Evolutionary conservation across 1,140 invertebrate genomes (phyloP).

Genomic region (Brachystomella parvula): DNA sequence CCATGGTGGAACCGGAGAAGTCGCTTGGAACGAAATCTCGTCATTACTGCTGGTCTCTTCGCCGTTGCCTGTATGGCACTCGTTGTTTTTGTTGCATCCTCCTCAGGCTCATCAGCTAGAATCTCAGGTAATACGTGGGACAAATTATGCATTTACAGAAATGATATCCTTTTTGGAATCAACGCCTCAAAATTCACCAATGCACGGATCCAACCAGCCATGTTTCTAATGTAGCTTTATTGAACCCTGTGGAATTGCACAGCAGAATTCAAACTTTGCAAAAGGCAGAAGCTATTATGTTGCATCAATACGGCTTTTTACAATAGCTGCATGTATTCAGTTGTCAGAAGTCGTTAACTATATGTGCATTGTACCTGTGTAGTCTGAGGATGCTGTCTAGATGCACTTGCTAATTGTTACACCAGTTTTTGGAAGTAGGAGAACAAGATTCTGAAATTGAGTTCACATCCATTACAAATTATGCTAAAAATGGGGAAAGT

Average conservation of each 20-base stretch:
- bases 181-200: too few species aligned
- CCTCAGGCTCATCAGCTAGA: background rate
- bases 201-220: background rate
- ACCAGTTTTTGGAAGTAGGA: too few species aligned
- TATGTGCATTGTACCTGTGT: too few species aligned
- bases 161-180: background rate
- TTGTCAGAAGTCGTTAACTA: too few species aligned
- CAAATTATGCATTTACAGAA: background rate
- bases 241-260: background rate
- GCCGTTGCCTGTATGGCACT: conserved; percentile 57
- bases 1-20: conserved; percentile 79
- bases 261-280: background rate
- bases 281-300: too few species aligned
- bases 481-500: too few species aligned
- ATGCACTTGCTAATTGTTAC: too few species aligned
- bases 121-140: background rate
- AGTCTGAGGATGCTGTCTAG: too few species aligned
- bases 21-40: conserved; percentile 64
- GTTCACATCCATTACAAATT: too few species aligned
- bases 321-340: too few species aligned
- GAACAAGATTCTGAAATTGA: too few species aligned
- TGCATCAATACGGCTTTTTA: too few species aligned
- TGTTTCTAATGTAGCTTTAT: background rate
- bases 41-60: conserved; percentile 55
- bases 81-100: conserved; percentile 55